Percentiles rank a stretch among this genome's conserved stretches.
These are phyloP conservation scores for Porites evermanni DNA, from an alignment of 92 coral and sea anemone species.

Conservation along the genomic window DNA sequence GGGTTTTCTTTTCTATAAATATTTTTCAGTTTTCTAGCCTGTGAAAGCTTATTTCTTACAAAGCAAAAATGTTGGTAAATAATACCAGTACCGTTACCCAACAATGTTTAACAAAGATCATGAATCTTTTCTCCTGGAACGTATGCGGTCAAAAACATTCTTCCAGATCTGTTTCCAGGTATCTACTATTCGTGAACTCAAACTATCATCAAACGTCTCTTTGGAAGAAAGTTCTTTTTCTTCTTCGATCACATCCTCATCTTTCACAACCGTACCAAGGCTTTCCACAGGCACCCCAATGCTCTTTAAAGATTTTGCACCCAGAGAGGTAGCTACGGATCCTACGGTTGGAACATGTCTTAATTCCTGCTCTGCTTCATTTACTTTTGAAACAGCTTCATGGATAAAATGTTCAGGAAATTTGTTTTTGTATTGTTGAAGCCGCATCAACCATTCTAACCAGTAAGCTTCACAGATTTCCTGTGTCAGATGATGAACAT, in stretches of 20 bases:
- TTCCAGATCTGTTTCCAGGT: constrained; percentile 17
- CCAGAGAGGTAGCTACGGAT: neutral
- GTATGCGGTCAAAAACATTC: neutral
- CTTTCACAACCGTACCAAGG: constrained; percentile 70
- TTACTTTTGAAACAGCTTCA: neutral
- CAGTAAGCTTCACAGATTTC: constrained; percentile 83
- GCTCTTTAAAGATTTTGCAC: constrained; percentile 48
- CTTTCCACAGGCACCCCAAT: constrained; percentile 56
- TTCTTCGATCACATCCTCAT: constrained; percentile 68
- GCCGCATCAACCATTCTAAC: constrained; percentile 84
- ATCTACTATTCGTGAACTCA: neutral
- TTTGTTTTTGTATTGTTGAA: constrained; percentile 69
- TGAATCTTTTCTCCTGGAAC: neutral
- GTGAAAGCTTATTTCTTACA: too few species aligned
- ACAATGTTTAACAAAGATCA: neutral
- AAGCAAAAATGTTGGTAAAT: too few species aligned
- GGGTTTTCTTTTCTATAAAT: too few species aligned
- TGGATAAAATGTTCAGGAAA: constrained; percentile 21
- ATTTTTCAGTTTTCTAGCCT: too few species aligned
- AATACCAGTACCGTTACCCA: too few species aligned
- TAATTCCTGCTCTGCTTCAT: neutral
- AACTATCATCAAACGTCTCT: neutral
- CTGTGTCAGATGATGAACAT: constrained; percentile 72
- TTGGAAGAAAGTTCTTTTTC: neutral
- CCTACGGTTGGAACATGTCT: neutral